These are phyloP conservation scores for Schlechtendalia chinensis DNA, from an alignment of 1,140 invertebrate species.

Conservation along the genomic window DNA sequence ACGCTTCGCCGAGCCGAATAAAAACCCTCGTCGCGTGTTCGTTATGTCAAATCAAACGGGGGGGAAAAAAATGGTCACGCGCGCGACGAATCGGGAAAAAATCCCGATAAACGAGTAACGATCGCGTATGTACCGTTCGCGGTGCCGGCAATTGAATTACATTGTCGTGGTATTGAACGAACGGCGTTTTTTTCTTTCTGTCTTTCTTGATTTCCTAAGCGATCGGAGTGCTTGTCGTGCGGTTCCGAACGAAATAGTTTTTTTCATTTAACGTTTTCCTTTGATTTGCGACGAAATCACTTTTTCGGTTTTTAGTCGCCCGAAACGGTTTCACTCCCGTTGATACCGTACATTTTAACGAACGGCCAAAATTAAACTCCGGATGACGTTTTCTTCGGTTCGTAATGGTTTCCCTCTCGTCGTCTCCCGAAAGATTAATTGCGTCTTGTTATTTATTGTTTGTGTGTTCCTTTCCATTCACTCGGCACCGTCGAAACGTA, in stretches of 20 bases:
- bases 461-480: background rate
- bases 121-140: no score
- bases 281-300: background rate
- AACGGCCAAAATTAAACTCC: conserved; percentile 9
- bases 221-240: no score
- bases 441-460: background rate
- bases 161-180: no score
- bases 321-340: background rate
- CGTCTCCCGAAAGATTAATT: background rate
- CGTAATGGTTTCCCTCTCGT: background rate
- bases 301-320: background rate
- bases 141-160: no score
- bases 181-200: no score
- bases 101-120: no score
- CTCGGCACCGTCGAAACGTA: background rate
- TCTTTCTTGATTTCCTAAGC: no score
- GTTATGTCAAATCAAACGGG: no score
- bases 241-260: background rate
- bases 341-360: conserved; percentile 3
- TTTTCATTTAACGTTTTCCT: background rate
- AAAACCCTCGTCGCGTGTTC: no score
- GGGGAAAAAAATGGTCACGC: no score
- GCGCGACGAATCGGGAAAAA: no score
- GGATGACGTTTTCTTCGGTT: background rate
- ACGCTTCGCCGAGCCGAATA: no score